phyloP scores from a whole-genome alignment of 2,797 vertebrate genomes.

The Pogonophryne albipinna region DNA sequence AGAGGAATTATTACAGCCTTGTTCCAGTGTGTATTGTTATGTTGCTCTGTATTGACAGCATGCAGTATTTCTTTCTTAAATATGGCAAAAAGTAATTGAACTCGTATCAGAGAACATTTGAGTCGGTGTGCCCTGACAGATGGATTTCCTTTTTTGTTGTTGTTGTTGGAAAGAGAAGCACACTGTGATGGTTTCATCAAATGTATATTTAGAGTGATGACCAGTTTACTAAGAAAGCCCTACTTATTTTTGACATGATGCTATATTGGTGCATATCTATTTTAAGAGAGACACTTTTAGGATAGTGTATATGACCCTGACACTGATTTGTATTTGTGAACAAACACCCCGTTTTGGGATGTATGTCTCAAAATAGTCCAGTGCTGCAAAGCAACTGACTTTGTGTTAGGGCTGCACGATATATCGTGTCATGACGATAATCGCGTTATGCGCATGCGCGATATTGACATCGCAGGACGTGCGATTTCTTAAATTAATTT shows the following conservation, averaged over 20 bases:
- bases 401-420: constrained; percentile 1
- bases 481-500: too few species aligned
- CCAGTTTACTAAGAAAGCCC: constrained; percentile 15
- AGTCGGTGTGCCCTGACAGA: constrained; percentile 1
- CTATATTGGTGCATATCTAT: constrained; percentile 46
- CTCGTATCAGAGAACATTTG: constrained; percentile 5
- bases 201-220: constrained; percentile 36
- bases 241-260: constrained; percentile 49
- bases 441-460: too few species aligned
- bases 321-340: constrained; percentile 33
- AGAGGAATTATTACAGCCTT: neutral
- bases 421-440: too few species aligned
- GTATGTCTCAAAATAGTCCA: constrained; percentile 20
- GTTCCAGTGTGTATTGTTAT: neutral
- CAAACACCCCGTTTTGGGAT: constrained; percentile 15
- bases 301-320: constrained; percentile 27
- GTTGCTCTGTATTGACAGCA: neutral
- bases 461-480: too few species aligned
- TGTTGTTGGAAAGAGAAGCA: constrained; percentile 21
- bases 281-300: constrained; percentile 47
- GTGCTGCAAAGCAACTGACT: constrained; percentile 29
- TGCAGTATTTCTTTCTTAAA: neutral
- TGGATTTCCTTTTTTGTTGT: constrained; percentile 13
- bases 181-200: constrained; percentile 15
- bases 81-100: neutral